Evolutionary conservation across 2,888 invertebrate genomes (phyloP).

Genomic region (Anagyrus pseudococci): DNA sequence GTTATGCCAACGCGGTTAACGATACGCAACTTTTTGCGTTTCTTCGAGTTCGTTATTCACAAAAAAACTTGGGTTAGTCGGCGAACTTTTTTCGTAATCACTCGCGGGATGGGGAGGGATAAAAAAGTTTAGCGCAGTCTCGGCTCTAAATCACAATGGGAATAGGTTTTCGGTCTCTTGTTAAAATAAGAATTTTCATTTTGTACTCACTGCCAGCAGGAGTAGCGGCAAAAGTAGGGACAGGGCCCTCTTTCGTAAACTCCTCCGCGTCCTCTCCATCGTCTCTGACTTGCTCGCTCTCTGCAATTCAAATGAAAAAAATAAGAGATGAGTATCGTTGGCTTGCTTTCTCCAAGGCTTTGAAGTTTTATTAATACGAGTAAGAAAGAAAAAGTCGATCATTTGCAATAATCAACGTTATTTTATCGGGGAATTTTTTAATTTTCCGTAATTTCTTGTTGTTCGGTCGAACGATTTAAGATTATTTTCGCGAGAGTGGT

Average conservation of each 20-base stretch:
- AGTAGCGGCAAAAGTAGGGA: slow-evolving; percentile 53
- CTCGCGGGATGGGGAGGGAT: neutral
- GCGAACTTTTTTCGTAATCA: neutral
- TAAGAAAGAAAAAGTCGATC: too few relatives aligned
- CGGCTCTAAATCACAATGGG: neutral
- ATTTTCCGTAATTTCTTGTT: too few relatives aligned
- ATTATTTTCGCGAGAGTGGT: too few relatives aligned
- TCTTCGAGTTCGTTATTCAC: neutral
- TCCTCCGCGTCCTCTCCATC: slow-evolving; percentile 60
- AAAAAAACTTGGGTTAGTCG: neutral
- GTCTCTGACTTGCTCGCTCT: slow-evolving; percentile 43
- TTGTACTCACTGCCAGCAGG: slow-evolving; percentile 56
- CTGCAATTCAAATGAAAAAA: slow-evolving; percentile 44
- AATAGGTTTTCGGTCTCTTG: neutral
- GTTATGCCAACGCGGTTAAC: too few relatives aligned
- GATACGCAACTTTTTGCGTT: neutral
- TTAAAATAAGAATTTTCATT: slow-evolving; percentile 3
- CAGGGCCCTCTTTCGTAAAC: slow-evolving; percentile 55
- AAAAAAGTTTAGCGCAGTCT: neutral
- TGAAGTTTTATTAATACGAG: too few relatives aligned
- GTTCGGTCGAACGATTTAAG: too few relatives aligned
- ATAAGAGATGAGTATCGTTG: too few relatives aligned
- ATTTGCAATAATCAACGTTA: too few relatives aligned
- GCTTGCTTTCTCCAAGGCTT: too few relatives aligned
- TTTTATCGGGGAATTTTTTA: too few relatives aligned